Conservation (phyloP, 2,888 invertebrate species). For the Coecobrya sp. region DNA sequence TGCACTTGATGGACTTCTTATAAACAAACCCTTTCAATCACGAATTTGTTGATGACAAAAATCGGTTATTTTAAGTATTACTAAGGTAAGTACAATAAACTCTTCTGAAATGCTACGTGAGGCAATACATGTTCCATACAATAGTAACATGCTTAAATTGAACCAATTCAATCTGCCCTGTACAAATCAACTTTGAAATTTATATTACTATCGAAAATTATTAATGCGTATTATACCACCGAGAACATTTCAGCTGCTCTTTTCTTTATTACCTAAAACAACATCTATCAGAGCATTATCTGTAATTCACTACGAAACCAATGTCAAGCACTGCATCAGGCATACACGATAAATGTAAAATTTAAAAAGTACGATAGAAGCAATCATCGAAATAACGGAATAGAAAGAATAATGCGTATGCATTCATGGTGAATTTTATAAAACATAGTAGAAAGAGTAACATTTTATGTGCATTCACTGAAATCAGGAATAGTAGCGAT, state of each 20-base stretch:
- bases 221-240: background rate
- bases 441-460: background rate
- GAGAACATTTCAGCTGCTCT: slow-evolving; percentile 49
- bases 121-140: too few relatives aligned
- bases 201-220: background rate
- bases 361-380: background rate
- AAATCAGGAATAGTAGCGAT: background rate
- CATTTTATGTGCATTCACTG: background rate
- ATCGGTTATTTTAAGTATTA: too few relatives aligned
- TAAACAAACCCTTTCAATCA: slow-evolving; percentile 26
- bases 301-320: slow-evolving; percentile 55
- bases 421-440: slow-evolving; percentile 9
- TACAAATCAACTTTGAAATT: too few relatives aligned
- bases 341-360: background rate
- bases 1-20: slow-evolving; percentile 43
- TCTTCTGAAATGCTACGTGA: too few relatives aligned
- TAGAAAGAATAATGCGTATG: slow-evolving; percentile 1
- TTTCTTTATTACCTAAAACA: slow-evolving; percentile 32
- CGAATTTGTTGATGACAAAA: background rate
- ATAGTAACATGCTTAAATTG: too few relatives aligned
- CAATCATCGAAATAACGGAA: background rate
- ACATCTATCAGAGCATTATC: slow-evolving; percentile 3
- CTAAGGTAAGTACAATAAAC: too few relatives aligned
- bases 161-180: background rate
- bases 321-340: slow-evolving; percentile 52